A percentile compares a stretch with the other conserved stretches of the same genome.
These are phyloP conservation scores for Palythoa caribaeorum DNA, from an alignment of 92 coral and sea anemone genomes.

Conservation along the genomic window DNA sequence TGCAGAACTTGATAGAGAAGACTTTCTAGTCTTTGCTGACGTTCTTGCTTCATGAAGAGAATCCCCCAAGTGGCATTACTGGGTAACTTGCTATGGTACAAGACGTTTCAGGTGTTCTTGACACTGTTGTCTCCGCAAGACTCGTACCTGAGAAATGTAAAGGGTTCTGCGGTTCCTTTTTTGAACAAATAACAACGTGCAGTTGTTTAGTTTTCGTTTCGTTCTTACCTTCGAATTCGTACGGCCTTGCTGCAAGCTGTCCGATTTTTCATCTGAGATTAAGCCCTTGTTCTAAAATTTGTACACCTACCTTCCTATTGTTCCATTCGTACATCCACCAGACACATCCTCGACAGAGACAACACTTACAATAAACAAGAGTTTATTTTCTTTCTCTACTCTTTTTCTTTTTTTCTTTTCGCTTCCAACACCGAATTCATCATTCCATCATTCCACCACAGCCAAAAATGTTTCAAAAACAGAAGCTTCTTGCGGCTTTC, in stretches of 20 bases:
- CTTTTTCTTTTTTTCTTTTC: background rate
- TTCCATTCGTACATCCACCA: too few relatives aligned
- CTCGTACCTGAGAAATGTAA: background rate
- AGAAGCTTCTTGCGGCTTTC: background rate
- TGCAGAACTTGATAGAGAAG: background rate
- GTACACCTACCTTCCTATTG: too few relatives aligned
- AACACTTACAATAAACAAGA: constrained; percentile 7
- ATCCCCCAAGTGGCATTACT: background rate
- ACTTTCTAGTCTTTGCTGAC: background rate
- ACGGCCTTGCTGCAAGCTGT: background rate
- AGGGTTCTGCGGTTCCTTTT: background rate
- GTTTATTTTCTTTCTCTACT: constrained; percentile 15
- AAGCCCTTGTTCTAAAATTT: too few relatives aligned
- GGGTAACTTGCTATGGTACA: constrained; percentile 79
- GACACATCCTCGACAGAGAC: background rate
- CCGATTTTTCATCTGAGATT: background rate
- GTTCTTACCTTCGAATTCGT: background rate
- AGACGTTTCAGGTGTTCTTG: constrained; percentile 75
- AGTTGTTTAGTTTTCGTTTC: background rate
- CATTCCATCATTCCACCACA: background rate
- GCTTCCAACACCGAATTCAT: constrained; percentile 17
- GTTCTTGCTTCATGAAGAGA: background rate
- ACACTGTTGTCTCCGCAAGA: background rate
- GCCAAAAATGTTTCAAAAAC: background rate
- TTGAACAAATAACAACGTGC: background rate